phyloP scores from a whole-genome alignment of 2,888 invertebrate species.

The Cantharis rufa region DNA sequence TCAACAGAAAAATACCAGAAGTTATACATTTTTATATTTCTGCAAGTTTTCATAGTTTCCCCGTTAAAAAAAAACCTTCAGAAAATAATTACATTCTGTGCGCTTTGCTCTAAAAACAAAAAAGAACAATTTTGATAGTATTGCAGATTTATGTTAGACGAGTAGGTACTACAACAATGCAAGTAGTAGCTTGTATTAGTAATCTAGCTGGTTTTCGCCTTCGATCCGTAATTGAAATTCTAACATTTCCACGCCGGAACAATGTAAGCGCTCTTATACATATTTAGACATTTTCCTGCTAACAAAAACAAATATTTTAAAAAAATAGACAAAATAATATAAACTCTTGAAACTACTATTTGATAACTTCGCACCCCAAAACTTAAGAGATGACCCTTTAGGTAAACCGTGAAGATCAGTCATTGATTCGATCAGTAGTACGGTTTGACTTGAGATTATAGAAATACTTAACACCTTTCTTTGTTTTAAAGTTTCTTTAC shows the following conservation, averaged over 20 bases:
- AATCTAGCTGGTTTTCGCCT: background rate
- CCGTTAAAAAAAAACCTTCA: no score
- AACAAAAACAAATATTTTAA: background rate
- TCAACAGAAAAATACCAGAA: no score
- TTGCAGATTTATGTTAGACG: background rate
- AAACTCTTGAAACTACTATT: background rate
- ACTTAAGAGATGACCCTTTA: background rate
- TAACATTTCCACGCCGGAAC: background rate
- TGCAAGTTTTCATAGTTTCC: no score
- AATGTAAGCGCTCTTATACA: background rate
- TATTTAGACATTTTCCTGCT: background rate
- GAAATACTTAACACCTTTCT: background rate
- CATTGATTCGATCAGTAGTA: background rate
- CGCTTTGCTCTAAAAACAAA: background rate
- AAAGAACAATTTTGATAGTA: background rate
- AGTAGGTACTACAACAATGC: background rate
- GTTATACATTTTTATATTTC: no score
- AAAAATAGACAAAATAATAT: background rate
- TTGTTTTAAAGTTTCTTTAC: background rate
- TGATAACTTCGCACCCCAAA: background rate
- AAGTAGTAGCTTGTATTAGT: background rate
- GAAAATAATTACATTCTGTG: no score
- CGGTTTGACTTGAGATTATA: background rate
- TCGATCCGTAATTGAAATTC: background rate
- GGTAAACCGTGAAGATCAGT: background rate